These are phyloP conservation scores for Papilio aristodemus DNA, from an alignment of 1,140 invertebrate species.

Conservation along the genomic window DNA sequence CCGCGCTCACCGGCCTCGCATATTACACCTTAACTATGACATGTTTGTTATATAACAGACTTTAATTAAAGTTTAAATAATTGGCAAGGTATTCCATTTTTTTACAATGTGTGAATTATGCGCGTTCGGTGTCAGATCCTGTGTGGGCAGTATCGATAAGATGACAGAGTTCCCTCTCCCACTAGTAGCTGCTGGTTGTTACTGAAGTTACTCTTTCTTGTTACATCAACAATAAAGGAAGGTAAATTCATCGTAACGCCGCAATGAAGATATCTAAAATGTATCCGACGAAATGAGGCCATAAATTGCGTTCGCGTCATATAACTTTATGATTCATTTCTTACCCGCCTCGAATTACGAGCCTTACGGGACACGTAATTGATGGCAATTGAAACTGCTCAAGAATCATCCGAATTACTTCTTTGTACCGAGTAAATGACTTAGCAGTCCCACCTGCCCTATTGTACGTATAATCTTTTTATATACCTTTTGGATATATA, in stretches of 20 bases:
- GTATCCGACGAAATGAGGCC: slow-evolving; percentile 15
- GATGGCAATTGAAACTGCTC: background rate
- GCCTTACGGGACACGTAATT: slow-evolving; percentile 2
- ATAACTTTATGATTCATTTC: slow-evolving; percentile 24
- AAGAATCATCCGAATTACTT: background rate
- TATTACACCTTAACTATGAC: background rate
- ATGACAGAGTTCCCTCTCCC: background rate
- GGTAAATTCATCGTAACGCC: slow-evolving; percentile 6
- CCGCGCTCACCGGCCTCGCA: background rate
- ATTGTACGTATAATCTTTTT: no score
- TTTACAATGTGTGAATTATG: no score
- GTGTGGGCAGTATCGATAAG: background rate
- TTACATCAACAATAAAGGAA: background rate
- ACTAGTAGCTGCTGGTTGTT: background rate
- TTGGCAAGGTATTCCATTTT: no score
- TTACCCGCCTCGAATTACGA: slow-evolving; percentile 17
- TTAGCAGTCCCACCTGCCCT: background rate
- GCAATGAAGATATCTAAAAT: slow-evolving; percentile 13
- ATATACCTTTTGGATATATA: no score
- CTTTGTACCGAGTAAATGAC: background rate
- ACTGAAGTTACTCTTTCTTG: background rate
- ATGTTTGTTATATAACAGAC: background rate
- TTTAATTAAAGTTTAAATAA: background rate
- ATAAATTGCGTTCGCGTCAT: slow-evolving; percentile 17
- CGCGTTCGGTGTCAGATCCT: background rate